Evolutionary conservation across 2,113 vertebrate genomes (phyloP).

Genomic region (Halcyon senegalensis): DNA sequence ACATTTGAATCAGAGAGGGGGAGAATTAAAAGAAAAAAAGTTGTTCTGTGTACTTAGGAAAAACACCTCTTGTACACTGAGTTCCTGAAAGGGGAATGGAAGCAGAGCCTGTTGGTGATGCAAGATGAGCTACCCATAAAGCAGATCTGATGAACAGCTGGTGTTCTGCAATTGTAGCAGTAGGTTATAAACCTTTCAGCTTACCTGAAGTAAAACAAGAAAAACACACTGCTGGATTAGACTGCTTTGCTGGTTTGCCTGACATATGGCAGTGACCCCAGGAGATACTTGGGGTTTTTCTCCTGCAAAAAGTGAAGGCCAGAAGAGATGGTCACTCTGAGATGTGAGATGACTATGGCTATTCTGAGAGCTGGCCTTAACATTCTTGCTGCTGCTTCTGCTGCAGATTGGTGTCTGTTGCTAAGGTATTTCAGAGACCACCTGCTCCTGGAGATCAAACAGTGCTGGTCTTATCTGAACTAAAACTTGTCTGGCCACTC

Average conservation of each 20-base stretch:
- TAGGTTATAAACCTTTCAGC: conserved; percentile 29
- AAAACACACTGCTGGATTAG: conserved; percentile 47
- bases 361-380: neutral
- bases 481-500: neutral
- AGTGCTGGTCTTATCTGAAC: neutral
- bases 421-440: neutral
- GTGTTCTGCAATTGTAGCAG: neutral
- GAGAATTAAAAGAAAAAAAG: neutral
- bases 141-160: neutral
- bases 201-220: conserved; percentile 41
- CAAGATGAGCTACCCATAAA: neutral
- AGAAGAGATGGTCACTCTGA: neutral
- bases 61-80: neutral
- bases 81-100: neutral
- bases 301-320: neutral
- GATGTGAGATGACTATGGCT: neutral
- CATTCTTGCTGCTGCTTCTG: conserved; percentile 3
- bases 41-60: neutral
- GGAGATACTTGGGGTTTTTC: neutral
- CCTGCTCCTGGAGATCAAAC: neutral
- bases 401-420: neutral
- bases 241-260: neutral
- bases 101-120: neutral
- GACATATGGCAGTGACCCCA: neutral
- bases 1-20: neutral